These are phyloP conservation scores for Knipowitschia caucasica DNA, from an alignment of 2,797 vertebrate species.

Conservation along the genomic window DNA sequence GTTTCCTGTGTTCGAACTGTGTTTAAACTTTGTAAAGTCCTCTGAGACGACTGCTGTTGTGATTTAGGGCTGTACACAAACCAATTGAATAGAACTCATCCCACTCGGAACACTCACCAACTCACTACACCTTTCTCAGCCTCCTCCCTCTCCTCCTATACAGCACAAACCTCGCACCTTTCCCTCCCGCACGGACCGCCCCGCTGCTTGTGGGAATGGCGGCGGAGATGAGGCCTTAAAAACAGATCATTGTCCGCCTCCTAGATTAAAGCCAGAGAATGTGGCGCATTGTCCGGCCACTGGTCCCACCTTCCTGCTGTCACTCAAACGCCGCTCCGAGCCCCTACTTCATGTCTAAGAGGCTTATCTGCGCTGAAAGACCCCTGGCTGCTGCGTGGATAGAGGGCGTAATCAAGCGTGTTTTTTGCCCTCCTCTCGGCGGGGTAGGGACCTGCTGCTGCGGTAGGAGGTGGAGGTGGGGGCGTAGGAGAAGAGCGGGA, in stretches of 20 bases:
- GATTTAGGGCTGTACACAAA: too few species aligned
- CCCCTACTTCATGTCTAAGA: constrained; percentile 99
- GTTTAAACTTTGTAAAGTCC: too few species aligned
- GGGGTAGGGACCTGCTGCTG: constrained; percentile 94
- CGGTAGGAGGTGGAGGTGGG: constrained; percentile 36
- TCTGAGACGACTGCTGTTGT: too few species aligned
- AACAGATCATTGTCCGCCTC: constrained; percentile 99
- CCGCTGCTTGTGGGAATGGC: constrained; percentile 88
- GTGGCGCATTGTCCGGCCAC: constrained; percentile 98
- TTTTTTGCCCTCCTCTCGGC: constrained; percentile 93
- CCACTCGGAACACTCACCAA: background rate
- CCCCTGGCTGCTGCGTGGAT: constrained; percentile 97
- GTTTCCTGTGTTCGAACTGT: too few species aligned
- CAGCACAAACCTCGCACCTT: constrained; percentile 88
- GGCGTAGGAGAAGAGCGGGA: constrained; percentile 80
- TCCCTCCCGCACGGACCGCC: constrained; percentile 47
- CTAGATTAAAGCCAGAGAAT: constrained; percentile 99
- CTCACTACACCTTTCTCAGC: constrained; percentile 71
- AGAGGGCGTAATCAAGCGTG: constrained; percentile 99
- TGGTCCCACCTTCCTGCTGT: constrained; percentile 99
- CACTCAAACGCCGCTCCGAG: constrained; percentile 99
- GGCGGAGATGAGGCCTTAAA: constrained; percentile 97
- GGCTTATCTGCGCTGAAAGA: constrained; percentile 99
- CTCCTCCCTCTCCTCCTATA: constrained; percentile 60
- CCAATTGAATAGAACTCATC: too few species aligned